A percentile compares a stretch with the other conserved stretches of the same genome.
These are phyloP conservation scores for Drosophila aldrichi DNA, from an alignment of 2,888 invertebrate genomes.

Conservation along the genomic window DNA sequence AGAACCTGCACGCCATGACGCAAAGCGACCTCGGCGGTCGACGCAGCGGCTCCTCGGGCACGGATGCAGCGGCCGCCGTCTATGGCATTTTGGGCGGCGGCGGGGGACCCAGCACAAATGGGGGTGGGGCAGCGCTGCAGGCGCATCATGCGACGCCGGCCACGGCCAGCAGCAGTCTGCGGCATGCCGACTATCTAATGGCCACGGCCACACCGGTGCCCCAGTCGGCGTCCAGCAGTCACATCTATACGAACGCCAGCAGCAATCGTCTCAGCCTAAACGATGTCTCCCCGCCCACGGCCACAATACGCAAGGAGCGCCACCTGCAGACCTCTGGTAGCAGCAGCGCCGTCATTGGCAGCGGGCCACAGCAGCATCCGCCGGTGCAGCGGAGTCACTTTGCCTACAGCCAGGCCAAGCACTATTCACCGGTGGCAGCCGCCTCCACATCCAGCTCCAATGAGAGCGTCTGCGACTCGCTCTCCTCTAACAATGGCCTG, in stretches of 20 bases:
- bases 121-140: slow-evolving; percentile 70
- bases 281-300: slow-evolving; percentile 83
- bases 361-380: slow-evolving; percentile 76
- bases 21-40: slow-evolving; percentile 83
- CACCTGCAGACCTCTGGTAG: slow-evolving; percentile 63
- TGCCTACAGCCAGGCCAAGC: slow-evolving; percentile 82
- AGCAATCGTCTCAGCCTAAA: slow-evolving; percentile 80
- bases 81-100: slow-evolving; percentile 72
- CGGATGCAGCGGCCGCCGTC: slow-evolving; percentile 55
- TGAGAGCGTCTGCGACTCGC: slow-evolving; percentile 92
- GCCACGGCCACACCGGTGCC: slow-evolving; percentile 80
- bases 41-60: slow-evolving; percentile 66
- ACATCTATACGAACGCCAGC: slow-evolving; percentile 67
- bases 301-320: slow-evolving; percentile 81
- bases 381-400: slow-evolving; percentile 80
- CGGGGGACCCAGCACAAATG: slow-evolving; percentile 65
- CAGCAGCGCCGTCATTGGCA: slow-evolving; percentile 40
- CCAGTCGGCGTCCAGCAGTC: slow-evolving; percentile 70
- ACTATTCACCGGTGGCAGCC: slow-evolving; percentile 83
- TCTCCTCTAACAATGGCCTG: slow-evolving; percentile 87
- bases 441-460: slow-evolving; percentile 92
- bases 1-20: slow-evolving; percentile 84
- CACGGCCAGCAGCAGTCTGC: slow-evolving; percentile 74
- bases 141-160: slow-evolving; percentile 83
- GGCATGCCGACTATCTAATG: slow-evolving; percentile 82